Conservation (phyloP, 2,797 vertebrate species). For the Urophycis tenuis region DNA sequence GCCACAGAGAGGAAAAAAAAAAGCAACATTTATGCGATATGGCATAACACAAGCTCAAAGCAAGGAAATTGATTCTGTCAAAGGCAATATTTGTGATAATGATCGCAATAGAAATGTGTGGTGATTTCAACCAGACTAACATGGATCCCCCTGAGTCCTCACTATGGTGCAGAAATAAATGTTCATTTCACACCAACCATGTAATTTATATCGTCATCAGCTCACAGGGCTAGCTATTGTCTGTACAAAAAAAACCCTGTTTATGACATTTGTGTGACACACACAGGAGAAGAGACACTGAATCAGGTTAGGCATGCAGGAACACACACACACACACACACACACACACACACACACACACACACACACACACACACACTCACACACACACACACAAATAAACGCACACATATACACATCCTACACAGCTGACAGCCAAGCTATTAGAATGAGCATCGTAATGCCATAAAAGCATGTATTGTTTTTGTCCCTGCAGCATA, state of each 20-base stretch:
- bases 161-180: slow-evolving; percentile 25
- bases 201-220: neutral
- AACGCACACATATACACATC: too few relatives aligned
- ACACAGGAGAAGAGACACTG: neutral
- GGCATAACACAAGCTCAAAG: slow-evolving; percentile 48
- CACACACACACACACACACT: neutral
- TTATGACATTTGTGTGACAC: neutral
- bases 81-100: slow-evolving; percentile 62
- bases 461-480: too few relatives aligned
- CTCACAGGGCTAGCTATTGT: neutral
- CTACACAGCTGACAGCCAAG: neutral
- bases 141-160: slow-evolving; percentile 39
- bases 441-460: neutral
- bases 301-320: neutral
- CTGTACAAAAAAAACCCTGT: neutral
- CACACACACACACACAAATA: neutral
- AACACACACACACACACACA: neutral
- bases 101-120: slow-evolving; percentile 52
- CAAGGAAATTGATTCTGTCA: slow-evolving; percentile 56
- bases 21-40: slow-evolving; percentile 52
- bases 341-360: neutral
- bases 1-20: slow-evolving; percentile 41
- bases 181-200: neutral
- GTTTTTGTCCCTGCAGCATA: neutral
- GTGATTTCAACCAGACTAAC: slow-evolving; percentile 43